Percentiles rank a stretch among this genome's conserved stretches.
These are phyloP conservation scores for Blera fallax DNA, from an alignment of 2,888 invertebrate species.

Conservation along the genomic window DNA sequence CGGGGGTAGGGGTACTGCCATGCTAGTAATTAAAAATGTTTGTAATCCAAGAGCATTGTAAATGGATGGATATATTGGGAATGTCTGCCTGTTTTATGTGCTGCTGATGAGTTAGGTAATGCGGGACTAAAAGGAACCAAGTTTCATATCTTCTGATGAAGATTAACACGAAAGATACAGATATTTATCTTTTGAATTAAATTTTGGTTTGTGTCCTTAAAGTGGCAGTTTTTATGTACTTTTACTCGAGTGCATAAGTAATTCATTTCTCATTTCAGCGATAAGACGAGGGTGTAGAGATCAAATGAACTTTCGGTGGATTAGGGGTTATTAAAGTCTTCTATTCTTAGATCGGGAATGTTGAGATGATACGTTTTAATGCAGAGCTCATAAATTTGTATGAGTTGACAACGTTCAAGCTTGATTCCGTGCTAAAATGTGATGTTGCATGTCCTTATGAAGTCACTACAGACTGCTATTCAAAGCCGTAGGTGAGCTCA, in stretches of 20 bases:
- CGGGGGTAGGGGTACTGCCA: not conserved
- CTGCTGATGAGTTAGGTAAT: not conserved
- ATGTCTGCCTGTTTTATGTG: slow-evolving; percentile 5
- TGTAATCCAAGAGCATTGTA: slow-evolving; percentile 31
- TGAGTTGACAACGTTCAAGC: no score
- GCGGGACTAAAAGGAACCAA: not conserved
- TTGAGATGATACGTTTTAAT: no score
- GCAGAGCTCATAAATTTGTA: no score
- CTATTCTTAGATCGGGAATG: no score
- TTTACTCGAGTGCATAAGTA: not conserved
- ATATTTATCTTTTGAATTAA: slow-evolving; percentile 6
- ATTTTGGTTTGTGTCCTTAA: not conserved
- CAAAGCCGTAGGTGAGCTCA: no score
- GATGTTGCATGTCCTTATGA: no score
- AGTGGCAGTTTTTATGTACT: not conserved
- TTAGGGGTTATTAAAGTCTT: no score
- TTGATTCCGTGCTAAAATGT: no score
- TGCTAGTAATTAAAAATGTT: slow-evolving; percentile 52
- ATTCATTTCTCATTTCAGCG: not conserved
- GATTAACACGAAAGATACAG: slow-evolving; percentile 25
- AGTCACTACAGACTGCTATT: no score
- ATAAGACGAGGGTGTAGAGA: not conserved
- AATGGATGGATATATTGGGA: slow-evolving; percentile 6
- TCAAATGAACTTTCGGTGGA: not conserved
- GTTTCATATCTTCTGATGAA: no score